Evolutionary conservation across 2,888 invertebrate species (phyloP).

Genomic region (Eupithecia dodoneata): DNA sequence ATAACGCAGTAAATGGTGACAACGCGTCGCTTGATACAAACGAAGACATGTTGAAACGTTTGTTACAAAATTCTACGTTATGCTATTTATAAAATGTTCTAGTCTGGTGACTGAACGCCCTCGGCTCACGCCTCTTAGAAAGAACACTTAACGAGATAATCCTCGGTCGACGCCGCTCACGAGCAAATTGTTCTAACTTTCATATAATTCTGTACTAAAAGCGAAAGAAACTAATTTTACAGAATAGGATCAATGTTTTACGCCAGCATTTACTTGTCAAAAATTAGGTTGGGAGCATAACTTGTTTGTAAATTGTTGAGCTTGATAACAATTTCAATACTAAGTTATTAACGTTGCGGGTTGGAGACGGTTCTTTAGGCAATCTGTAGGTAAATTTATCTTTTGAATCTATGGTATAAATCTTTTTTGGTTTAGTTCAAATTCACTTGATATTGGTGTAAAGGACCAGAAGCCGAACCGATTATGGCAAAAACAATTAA

Average conservation of each 20-base stretch:
- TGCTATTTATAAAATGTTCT: background rate
- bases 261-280: background rate
- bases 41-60: background rate
- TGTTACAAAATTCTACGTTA: background rate
- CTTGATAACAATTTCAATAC: background rate
- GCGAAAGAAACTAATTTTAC: background rate
- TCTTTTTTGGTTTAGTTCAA: background rate
- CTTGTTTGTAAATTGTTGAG: background rate
- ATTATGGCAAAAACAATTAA: background rate
- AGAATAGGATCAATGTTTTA: background rate
- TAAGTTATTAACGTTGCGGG: background rate
- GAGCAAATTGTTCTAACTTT: constrained; percentile 42
- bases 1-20: too few species aligned
- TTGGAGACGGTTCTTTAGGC: too few species aligned
- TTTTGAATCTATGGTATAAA: too few species aligned
- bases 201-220: constrained; percentile 14
- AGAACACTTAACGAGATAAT: constrained; percentile 65
- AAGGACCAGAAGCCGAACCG: background rate
- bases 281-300: background rate
- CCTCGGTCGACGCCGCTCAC: constrained; percentile 57
- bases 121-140: constrained; percentile 49
- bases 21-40: background rate
- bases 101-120: constrained; percentile 19
- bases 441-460: background rate
- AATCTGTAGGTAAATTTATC: too few species aligned